phyloP scores from a whole-genome alignment of 2,797 vertebrate species.

The Numenius phaeopus region DNA sequence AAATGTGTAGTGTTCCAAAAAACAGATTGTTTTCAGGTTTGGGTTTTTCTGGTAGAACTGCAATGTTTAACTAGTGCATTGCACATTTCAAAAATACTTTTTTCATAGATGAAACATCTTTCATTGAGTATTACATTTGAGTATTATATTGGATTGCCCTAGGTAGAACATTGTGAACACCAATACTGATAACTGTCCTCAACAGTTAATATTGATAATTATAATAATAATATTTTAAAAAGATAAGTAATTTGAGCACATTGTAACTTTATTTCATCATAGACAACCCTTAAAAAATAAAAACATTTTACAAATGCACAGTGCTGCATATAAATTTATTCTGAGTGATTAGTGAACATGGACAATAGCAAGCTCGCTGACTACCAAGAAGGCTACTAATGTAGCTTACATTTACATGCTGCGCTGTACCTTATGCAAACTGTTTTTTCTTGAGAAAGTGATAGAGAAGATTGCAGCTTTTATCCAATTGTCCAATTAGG shows the following conservation, averaged over 20 bases:
- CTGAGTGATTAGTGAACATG: background rate
- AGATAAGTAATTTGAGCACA: background rate
- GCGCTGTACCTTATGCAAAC: background rate
- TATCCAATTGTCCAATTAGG: background rate
- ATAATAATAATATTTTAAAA: background rate
- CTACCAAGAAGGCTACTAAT: background rate
- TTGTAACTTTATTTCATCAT: background rate
- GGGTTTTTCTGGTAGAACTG: background rate
- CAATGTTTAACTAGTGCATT: background rate
- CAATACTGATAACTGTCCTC: background rate
- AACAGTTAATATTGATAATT: background rate
- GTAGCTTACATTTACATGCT: background rate
- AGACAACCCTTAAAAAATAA: background rate
- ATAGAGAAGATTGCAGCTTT: background rate
- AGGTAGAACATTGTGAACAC: background rate
- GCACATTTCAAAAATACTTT: background rate
- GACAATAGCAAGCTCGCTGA: background rate
- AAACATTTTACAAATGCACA: background rate
- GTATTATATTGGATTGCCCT: background rate
- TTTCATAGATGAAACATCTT: background rate
- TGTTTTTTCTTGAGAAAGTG: background rate
- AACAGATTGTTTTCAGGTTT: background rate
- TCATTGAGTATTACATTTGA: background rate
- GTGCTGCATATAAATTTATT: background rate
- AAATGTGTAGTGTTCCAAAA: background rate